Base-by-base conservation (phyloP, 2,113 vertebrate genomes). In the Gorsachius goisagi region DNA sequence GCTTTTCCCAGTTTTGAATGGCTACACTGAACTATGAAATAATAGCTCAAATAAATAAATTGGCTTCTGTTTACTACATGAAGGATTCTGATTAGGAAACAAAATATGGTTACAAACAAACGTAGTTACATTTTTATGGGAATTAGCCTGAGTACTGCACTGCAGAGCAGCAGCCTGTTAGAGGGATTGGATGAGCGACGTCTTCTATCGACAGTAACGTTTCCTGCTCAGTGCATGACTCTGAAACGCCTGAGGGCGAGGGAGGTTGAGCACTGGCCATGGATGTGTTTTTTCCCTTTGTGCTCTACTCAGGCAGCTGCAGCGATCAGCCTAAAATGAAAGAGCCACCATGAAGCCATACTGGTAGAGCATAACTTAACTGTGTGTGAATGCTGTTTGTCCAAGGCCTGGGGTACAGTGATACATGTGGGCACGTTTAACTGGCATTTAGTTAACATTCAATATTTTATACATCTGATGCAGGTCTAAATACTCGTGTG, bases 401-500 rank as follows among this genome's bases (percentile, higher is more conserved):
- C 53, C 41, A 37, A 17, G 60, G 72, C 67, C 62, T 60, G 44
- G 63, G 56, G n/a, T 9, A n/a, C 12, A 3, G 41, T 20, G 75
- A 8, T 11, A 6, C 30, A 3, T 3, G 9, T 68, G 53, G 45
- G 49, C 39, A 17, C 2, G 1, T 68, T 60, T 50, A 56, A 45
- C 53, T 76, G 63, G 28, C 22, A 11, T 50, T 94, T 13, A 71
- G 60, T 76, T 58, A 35, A 20, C 14, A 22, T 64, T 50, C 26
- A 55, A 1, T 67, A 17, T 84, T 93, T 74, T 33, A 7, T 52
- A 0, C n/a, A 8, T 53, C 62, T 62, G 32, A 18, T 82, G 30
- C 11, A 53, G 10, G 27, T 39, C 27, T 79, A 64, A 18, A n/a
- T 28, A 6, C 5, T 21, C 4, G 1, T 0, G 1, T 69, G 41